Evolutionary conservation across 2,113 vertebrate species (phyloP), one percentile per base, ranked within the genome.

Genomic region (Vulpes lagopus): DNA sequence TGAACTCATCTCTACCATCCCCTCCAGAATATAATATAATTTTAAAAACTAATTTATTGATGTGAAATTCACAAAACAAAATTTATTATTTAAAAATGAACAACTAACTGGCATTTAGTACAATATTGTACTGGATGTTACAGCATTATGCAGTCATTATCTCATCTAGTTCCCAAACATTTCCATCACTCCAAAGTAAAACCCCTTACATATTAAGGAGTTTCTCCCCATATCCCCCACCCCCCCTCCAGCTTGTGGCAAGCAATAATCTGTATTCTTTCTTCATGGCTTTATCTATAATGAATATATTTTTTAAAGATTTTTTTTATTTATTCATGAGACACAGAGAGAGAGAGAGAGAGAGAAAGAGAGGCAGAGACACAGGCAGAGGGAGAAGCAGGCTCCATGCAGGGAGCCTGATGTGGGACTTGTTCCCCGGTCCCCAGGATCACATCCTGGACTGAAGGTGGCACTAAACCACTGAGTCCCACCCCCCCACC

Each of bases 21-120:
- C 20, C 27, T 62, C 23, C 3, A 8, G 71, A 80, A 91, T 25
- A 16, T 1, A 51, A n/a, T 69, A 27, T 32, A 27, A 20, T 23
- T 79, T 91, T 30, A 32, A 17, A 43, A 73, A 60, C 89, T 62
- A n/a, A 55, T 32, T n/a, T 73, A 57, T 78, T 17, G 23, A 53
- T 60, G 51, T 19, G 49, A 92, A 95, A 86, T 60, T 80, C 74
- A 90, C 17, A 84, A 89, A 43, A 89, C 11, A 94, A 90, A 57
- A 35, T 30, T 9, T 27, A 76, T 76, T 38, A 10, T 64, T 85
- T 73, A 85, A 86, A 73, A 91, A 60, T 78, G 55, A 67, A 59
- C 9, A 78, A 20, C 53, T 81, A 62, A n/a, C n/a, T 62, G 35
- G 3, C 9, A 9, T 55, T 80, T 22, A 53, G 14, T 64, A 64